Percentiles rank a stretch among this genome's conserved stretches.
Conservation (phyloP, 2,113 vertebrate species). For the Vulpes ferrilata region DNA sequence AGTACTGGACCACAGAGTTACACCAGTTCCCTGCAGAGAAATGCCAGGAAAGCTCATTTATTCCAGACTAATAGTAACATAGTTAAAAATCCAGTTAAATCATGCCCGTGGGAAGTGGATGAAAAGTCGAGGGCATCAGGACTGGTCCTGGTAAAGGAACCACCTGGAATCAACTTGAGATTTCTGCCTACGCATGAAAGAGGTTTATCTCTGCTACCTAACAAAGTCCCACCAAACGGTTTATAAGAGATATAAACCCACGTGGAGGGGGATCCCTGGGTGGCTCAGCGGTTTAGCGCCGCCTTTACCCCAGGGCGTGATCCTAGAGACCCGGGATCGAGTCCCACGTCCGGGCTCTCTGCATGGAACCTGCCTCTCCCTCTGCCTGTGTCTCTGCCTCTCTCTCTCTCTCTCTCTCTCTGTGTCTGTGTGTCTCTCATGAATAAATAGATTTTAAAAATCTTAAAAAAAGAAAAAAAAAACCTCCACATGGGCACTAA, state of each 20-base stretch:
- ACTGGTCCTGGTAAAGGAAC: background rate
- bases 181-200: background rate
- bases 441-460: too few species aligned
- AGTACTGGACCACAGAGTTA: background rate
- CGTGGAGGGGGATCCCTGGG: too few species aligned
- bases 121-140: background rate
- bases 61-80: background rate
- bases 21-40: background rate
- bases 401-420: too few species aligned
- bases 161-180: background rate
- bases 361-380: too few species aligned
- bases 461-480: background rate
- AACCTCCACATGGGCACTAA: background rate
- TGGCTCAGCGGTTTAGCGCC: too few species aligned
- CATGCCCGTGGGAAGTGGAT: background rate
- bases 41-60: background rate
- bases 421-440: too few species aligned
- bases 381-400: too few species aligned
- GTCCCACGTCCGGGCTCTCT: too few species aligned
- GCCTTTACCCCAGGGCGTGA: too few species aligned
- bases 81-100: background rate
- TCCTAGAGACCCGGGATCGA: too few species aligned
- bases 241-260: background rate
- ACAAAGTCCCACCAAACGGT: background rate
- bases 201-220: background rate